Evolutionary conservation across 2,888 invertebrate species (phyloP).

Genomic region (Lutraria lutraria): DNA sequence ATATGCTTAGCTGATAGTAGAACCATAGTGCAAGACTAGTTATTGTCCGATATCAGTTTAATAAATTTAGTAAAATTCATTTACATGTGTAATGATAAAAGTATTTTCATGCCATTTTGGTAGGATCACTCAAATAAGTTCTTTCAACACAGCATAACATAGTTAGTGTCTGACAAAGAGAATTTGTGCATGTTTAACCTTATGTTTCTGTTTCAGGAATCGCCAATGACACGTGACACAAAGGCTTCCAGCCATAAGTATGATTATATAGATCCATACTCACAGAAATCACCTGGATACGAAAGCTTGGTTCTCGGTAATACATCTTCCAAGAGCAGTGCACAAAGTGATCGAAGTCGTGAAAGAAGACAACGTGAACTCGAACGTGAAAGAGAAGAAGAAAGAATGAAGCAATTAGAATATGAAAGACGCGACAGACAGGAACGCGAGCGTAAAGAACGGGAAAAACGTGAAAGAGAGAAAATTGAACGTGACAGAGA

Average conservation of each 20-base stretch:
- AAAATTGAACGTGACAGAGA: conserved; percentile 41
- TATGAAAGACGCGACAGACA: conserved; percentile 35
- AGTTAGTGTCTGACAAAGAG: too few species aligned
- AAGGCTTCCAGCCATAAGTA: conserved; percentile 34
- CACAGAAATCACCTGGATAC: too few species aligned
- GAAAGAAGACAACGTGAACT: conserved; percentile 39
- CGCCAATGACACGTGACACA: neutral
- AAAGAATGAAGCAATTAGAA: conserved; percentile 44
- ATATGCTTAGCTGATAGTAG: too few species aligned
- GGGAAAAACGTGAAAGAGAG: conserved; percentile 40
- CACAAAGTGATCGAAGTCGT: conserved; percentile 42
- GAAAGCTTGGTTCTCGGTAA: neutral
- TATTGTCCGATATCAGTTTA: too few species aligned
- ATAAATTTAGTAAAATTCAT: too few species aligned
- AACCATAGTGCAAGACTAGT: too few species aligned
- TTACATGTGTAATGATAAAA: too few species aligned
- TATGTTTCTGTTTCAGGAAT: conserved; percentile 23
- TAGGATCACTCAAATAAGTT: too few species aligned
- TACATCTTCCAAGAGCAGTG: conserved; percentile 5
- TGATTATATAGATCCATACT: conserved; percentile 35
- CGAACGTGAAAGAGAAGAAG: conserved; percentile 44
- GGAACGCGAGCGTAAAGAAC: conserved; percentile 27
- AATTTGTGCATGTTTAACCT: neutral
- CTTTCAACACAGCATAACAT: too few species aligned
- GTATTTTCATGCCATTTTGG: too few species aligned